Conservation (phyloP, 1,140 invertebrate genomes). For the Zaprionus vittiger region DNA sequence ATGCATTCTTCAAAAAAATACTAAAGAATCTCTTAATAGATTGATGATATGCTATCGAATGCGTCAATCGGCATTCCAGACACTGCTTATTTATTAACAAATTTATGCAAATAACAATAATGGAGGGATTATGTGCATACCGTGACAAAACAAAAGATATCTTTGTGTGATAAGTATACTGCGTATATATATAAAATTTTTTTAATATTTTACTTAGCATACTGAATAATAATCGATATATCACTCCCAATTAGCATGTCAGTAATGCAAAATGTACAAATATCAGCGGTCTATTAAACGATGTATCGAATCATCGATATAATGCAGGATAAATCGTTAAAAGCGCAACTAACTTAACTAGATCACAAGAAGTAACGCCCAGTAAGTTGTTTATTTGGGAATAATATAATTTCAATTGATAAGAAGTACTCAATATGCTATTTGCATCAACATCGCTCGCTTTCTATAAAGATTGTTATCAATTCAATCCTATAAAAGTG, state of each 20-base stretch:
- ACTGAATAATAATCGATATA: not conserved
- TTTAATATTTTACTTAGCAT: not conserved
- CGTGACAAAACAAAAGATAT: not conserved
- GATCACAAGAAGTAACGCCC: not conserved
- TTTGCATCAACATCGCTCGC: not conserved
- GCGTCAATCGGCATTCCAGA: not conserved
- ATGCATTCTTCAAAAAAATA: not conserved
- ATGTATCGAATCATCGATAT: not conserved
- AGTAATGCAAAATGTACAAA: not conserved
- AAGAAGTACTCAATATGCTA: not conserved
- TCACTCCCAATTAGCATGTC: not conserved
- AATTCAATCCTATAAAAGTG: not conserved
- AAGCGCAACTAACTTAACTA: not conserved
- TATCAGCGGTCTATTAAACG: not conserved
- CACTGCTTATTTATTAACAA: not conserved
- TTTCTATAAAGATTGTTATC: not conserved
- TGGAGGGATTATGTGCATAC: not conserved
- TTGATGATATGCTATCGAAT: not conserved
- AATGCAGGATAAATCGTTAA: not conserved
- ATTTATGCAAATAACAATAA: constrained; percentile 3
- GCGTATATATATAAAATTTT: not conserved
- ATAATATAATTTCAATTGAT: not conserved
- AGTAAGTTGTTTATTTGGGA: not conserved
- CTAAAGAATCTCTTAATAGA: not conserved
- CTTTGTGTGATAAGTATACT: not conserved